Evolutionary conservation across 2,797 vertebrate genomes (phyloP).

Genomic region (Sebastes steindachneri): DNA sequence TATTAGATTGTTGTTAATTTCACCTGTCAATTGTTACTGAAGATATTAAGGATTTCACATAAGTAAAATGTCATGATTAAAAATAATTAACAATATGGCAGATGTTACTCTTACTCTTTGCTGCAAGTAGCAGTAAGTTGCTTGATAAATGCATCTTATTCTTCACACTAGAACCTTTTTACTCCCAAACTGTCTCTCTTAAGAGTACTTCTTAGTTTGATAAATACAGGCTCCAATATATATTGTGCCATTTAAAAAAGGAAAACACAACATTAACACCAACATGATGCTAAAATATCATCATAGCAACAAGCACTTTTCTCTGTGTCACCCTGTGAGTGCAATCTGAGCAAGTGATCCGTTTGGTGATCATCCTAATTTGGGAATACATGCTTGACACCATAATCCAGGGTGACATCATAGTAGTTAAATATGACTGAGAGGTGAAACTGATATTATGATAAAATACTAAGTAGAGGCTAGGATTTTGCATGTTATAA

Average conservation of each 20-base stretch:
- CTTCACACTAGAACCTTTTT: background rate
- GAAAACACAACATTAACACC: background rate
- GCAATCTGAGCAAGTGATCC: background rate
- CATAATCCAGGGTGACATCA: slow-evolving; percentile 42
- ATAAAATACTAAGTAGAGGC: background rate
- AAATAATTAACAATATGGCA: background rate
- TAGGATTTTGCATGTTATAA: background rate
- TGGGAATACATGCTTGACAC: slow-evolving; percentile 29
- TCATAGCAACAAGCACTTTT: background rate
- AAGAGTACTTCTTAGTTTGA: background rate
- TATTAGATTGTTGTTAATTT: background rate
- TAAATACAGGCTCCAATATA: background rate
- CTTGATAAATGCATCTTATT: background rate
- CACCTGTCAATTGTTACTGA: background rate
- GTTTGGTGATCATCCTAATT: slow-evolving; percentile 40
- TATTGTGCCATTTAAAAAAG: background rate
- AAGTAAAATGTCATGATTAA: background rate
- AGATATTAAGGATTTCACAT: background rate
- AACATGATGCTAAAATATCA: background rate
- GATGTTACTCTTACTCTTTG: background rate
- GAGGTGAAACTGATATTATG: background rate
- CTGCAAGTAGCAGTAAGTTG: background rate
- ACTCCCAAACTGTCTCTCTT: background rate
- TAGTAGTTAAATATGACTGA: slow-evolving; percentile 25
- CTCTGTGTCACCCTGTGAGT: slow-evolving; percentile 6